Conservation (phyloP, 2,113 vertebrate genomes). For the Rhabdornis inornatus region DNA sequence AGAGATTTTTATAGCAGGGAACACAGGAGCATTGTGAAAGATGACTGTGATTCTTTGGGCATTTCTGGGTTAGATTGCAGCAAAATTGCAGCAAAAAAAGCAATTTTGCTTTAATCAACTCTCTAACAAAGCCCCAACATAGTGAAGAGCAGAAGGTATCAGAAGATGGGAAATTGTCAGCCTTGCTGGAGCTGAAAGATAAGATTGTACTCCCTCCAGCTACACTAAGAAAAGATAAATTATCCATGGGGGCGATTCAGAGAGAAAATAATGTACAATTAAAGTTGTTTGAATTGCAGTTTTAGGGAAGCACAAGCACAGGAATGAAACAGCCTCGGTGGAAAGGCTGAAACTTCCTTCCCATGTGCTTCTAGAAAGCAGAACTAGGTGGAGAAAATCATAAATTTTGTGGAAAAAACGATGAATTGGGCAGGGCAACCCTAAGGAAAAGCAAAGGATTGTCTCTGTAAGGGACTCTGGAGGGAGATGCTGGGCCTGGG, state of each 20-base stretch:
- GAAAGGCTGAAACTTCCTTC: constrained; percentile 2
- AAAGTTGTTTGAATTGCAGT: constrained; percentile 11
- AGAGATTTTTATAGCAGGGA: neutral
- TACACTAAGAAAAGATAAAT: constrained; percentile 15
- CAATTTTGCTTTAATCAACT: constrained; percentile 56
- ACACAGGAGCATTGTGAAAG: neutral
- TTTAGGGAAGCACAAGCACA: neutral
- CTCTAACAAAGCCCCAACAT: neutral
- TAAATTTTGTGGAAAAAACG: neutral
- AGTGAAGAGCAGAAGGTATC: constrained; percentile 16
- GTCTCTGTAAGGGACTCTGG: neutral
- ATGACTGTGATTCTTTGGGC: constrained; percentile 5
- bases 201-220: constrained; percentile 32
- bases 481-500: neutral
- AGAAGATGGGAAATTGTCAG: constrained; percentile 33
- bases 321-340: neutral
- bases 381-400: neutral
- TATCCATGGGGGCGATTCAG: neutral
- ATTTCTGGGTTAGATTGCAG: constrained; percentile 26
- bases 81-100: neutral
- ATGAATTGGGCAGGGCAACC: neutral
- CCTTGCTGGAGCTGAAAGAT: constrained; percentile 50
- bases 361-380: neutral
- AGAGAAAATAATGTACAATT: constrained; percentile 28
- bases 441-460: neutral